Evolutionary conservation across 2,888 invertebrate genomes (phyloP), one percentile per base, ranked within the genome.

Genomic region (Dascillus cervinus): DNA sequence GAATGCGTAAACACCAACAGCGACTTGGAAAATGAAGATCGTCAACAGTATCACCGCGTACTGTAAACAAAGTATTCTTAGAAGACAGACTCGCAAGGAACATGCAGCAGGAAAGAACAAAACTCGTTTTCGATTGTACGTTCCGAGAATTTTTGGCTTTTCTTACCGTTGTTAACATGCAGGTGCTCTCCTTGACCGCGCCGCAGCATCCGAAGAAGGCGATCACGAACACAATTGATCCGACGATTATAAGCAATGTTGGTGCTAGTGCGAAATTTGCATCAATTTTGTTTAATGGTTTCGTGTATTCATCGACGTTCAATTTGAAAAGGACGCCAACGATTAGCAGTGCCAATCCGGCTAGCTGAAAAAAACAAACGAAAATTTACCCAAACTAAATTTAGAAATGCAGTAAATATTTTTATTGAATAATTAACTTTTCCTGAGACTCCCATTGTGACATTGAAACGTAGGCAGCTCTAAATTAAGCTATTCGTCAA

Each of bases 1-100:
- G 64, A 82, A 83, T 32, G 79, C 69, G 34, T 76, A 72, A 5
- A 81, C 73, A 1, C 78, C 79, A 39, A 83, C 64, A 10, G 77
- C 76, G 41, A 85, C 71, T 73, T 85, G 83, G 33, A 81, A 61
- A 32, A 85, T 75, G 59, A 86, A 77, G 39, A 85, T 71, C 26
- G 79, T 70, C 46, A 86, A 62, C 46, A 85, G 64, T 59, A 81
- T 73, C 44, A 82, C 72, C 3, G 84, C 75, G 64, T 82, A 85
- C 85, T 84, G 65, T 29, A 71, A 70, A 37, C 46, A 37, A 44
- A 34, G 12, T 21, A 10, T 13, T 33, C 26, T 28, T 21, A 17
- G 8, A 17, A 17, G 17, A 17, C 17, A 17, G 8, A 8, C 17
- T 17, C 17, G 17, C 17, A 6, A 17, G 8, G 17, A 17, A 17